Conservation (phyloP, 1,140 invertebrate species). For the Drosophila bipectinata region DNA sequence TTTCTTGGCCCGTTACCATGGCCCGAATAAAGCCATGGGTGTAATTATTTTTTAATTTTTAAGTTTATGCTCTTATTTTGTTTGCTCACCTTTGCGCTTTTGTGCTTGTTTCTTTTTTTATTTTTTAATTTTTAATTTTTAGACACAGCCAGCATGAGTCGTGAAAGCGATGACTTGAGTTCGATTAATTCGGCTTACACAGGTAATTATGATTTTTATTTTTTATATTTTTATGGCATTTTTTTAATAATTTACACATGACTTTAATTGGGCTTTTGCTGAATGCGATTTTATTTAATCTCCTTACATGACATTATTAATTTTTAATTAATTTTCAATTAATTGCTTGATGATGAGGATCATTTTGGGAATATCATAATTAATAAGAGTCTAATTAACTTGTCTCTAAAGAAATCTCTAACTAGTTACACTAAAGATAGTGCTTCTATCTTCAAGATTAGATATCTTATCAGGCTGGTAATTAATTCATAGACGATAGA, state of each 20-base stretch:
- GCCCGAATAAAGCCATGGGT: constrained; percentile 60
- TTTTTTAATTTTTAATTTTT: constrained; percentile 75
- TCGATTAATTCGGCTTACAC: constrained; percentile 82
- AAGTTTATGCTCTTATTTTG: constrained; percentile 40
- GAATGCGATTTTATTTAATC: constrained; percentile 53
- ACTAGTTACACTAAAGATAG: neutral
- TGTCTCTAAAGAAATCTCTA: neutral
- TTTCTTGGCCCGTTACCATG: constrained; percentile 69
- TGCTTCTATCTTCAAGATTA: neutral
- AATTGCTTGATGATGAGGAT: constrained; percentile 32
- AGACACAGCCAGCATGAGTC: constrained; percentile 83
- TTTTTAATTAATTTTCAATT: constrained; percentile 37
- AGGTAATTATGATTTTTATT: constrained; percentile 69
- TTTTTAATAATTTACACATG: constrained; percentile 17
- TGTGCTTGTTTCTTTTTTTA: constrained; percentile 42
- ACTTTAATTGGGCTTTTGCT: constrained; percentile 37
- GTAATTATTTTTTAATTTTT: constrained; percentile 71
- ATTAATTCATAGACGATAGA: constrained; percentile 16
- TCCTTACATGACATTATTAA: constrained; percentile 48
- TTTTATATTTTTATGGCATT: constrained; percentile 33
- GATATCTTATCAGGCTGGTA: constrained; percentile 19
- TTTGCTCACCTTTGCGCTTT: constrained; percentile 45
- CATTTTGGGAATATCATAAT: constrained; percentile 29
- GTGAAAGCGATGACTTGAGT: constrained; percentile 84
- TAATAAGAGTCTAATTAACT: neutral